phyloP scores from a whole-genome alignment of 2,113 vertebrate species.

The Ochotona princeps region DNA sequence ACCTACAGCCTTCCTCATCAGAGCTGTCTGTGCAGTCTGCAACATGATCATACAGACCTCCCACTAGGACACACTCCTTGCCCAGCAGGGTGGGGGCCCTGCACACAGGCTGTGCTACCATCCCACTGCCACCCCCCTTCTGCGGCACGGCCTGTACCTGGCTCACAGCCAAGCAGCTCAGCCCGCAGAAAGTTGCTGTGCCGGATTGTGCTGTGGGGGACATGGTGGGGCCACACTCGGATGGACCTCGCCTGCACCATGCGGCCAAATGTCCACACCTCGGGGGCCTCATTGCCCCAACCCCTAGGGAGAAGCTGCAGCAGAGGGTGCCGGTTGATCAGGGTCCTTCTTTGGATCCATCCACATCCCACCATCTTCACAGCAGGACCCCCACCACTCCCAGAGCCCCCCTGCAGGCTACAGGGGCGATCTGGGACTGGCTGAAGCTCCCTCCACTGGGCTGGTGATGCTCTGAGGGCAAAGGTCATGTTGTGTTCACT shows the following conservation, averaged over 20 bases:
- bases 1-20: conserved; percentile 87
- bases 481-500: neutral
- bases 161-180: conserved; percentile 92
- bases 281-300: conserved; percentile 80
- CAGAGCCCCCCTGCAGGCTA: neutral
- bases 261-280: conserved; percentile 81
- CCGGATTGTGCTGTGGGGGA: conserved; percentile 82
- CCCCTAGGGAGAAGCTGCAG: conserved; percentile 87
- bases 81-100: conserved; percentile 20
- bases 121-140: too few relatives aligned
- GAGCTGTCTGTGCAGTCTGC: conserved; percentile 86
- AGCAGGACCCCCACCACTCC: neutral
- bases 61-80: conserved; percentile 55
- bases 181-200: conserved; percentile 85
- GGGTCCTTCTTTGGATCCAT: neutral
- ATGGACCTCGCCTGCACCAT: conserved; percentile 88
- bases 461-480: neutral
- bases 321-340: neutral
- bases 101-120: neutral
- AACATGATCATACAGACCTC: conserved; percentile 83
- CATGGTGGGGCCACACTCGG: conserved; percentile 88
- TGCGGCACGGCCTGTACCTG: conserved; percentile 78
- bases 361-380: neutral
- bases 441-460: neutral
- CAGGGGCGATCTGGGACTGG: neutral